Evolutionary conservation across 1,140 invertebrate species (phyloP).

Genomic region (Zaprionus vittiger): DNA sequence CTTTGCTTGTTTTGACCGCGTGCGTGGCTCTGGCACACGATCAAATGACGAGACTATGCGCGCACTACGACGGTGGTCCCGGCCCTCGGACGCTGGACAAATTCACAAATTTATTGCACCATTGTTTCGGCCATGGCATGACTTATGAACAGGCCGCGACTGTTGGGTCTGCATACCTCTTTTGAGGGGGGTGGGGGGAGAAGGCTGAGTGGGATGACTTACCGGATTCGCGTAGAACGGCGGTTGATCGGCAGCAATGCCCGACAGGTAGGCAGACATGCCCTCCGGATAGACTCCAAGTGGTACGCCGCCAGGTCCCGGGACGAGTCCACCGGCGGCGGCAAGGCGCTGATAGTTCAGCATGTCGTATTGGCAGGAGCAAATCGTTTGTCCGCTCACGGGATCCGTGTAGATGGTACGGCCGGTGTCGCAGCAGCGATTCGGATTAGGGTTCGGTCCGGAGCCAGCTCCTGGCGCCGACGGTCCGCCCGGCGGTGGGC

Average conservation of each 20-base stretch:
- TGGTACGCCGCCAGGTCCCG: slow-evolving; percentile 85
- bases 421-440: slow-evolving; percentile 95
- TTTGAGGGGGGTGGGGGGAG: no score
- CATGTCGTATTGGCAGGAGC: slow-evolving; percentile 95
- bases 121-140: slow-evolving; percentile 68
- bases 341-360: slow-evolving; percentile 92
- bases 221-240: slow-evolving; percentile 93
- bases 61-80: slow-evolving; percentile 64
- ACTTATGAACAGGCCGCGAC: slow-evolving; percentile 66
- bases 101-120: slow-evolving; percentile 82
- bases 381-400: slow-evolving; percentile 95
- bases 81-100: slow-evolving; percentile 65
- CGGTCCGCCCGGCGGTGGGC: slow-evolving; percentile 66
- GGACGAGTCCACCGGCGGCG: slow-evolving; percentile 86
- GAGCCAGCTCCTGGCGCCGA: slow-evolving; percentile 32
- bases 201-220: slow-evolving; percentile 80
- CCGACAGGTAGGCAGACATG: slow-evolving; percentile 92
- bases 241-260: slow-evolving; percentile 91
- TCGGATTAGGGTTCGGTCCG: slow-evolving; percentile 75
- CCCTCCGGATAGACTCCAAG: slow-evolving; percentile 90
- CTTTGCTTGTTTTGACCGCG: background rate
- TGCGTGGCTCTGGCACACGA: slow-evolving; percentile 60
- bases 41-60: slow-evolving; percentile 64
- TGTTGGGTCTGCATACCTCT: background rate
- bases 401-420: slow-evolving; percentile 96